These are phyloP conservation scores for Macquaria ambigua DNA, from an alignment of 2,113 vertebrate species.

Conservation along the genomic window DNA sequence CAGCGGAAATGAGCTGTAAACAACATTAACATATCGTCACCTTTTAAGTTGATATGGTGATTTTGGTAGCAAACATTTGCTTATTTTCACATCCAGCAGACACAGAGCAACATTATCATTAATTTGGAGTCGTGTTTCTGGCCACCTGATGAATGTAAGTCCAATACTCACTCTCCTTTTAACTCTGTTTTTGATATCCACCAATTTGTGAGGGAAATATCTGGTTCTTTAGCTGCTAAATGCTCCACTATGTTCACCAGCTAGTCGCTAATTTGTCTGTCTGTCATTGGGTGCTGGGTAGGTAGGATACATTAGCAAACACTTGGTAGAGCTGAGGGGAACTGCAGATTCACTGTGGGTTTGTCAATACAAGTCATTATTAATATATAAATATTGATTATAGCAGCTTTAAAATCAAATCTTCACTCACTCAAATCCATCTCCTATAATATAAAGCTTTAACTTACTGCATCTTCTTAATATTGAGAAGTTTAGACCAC, in stretches of 20 bases:
- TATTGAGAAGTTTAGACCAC: not conserved
- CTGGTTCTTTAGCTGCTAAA: not conserved
- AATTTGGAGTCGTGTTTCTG: not conserved
- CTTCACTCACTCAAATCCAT: constrained; percentile 4
- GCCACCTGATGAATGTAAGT: not conserved
- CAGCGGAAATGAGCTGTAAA: not conserved
- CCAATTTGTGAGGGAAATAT: not conserved
- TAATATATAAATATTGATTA: not conserved
- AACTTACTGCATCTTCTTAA: not conserved
- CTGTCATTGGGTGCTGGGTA: not conserved
- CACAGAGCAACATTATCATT: not conserved
- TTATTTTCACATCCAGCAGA: not conserved
- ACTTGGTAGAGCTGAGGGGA: not conserved
- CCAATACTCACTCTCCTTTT: not conserved
- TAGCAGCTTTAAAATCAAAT: not conserved
- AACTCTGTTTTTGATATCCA: not conserved
- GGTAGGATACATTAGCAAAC: not conserved
- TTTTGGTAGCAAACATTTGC: not conserved
- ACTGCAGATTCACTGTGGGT: not conserved
- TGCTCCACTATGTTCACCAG: not conserved
- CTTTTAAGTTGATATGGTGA: not conserved
- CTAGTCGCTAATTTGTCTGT: not conserved
- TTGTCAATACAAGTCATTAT: not conserved
- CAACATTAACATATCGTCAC: not conserved
- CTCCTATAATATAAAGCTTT: not conserved